Base-by-base conservation (phyloP, 1,140 invertebrate species). In the Drosophila sucinea region DNA sequence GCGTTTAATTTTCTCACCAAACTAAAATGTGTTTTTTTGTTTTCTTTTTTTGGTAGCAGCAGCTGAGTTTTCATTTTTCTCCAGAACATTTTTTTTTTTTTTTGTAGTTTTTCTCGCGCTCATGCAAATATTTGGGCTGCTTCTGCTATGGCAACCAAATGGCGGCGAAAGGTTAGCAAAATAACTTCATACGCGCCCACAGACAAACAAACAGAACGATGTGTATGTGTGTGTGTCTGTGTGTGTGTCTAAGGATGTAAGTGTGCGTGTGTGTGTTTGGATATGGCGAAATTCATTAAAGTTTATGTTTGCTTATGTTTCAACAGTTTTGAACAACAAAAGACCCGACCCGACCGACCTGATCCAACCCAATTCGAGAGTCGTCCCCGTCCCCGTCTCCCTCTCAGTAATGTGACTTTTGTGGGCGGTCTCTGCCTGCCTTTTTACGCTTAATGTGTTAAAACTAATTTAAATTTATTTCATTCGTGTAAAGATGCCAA, bases 401-500 rank as follows among this genome's bases (percentile, higher is more conserved):
- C 10, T 3, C 33, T 35, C 3, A 10, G 8, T 10, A 2, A 66
- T 57, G 76, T 71, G 79, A 73, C 79, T 77, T 83, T 87, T 77
- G 65, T 51, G 79, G 78, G 82, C 71, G 32, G n/a, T 17, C 4
- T n/a, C 11, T 32, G 29, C n/a, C 56, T 23, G 77, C 84, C 80
- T 81, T 80, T 86, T 79, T 87, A 80, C 83, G 83, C 84, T 81
- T 89, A 89, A 89, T 89, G 80, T 89, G 84, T 84, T 89, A 89
- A 89, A 89, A 89, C 84, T 89, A 89, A 89, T 89, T 89, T 89
- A 89, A 89, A 89, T 89, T 89, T 89, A 89, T 89, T 89, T 89
- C 74, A 73, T 77, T 79, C 77, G 74, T 79, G 77, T 79, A 79
- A 84, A 87, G 80, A 87, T 80, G 67, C 84, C 70, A 54, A 7